Conservation (phyloP, 2,113 vertebrate species). For the Theristicus caerulescens region DNA sequence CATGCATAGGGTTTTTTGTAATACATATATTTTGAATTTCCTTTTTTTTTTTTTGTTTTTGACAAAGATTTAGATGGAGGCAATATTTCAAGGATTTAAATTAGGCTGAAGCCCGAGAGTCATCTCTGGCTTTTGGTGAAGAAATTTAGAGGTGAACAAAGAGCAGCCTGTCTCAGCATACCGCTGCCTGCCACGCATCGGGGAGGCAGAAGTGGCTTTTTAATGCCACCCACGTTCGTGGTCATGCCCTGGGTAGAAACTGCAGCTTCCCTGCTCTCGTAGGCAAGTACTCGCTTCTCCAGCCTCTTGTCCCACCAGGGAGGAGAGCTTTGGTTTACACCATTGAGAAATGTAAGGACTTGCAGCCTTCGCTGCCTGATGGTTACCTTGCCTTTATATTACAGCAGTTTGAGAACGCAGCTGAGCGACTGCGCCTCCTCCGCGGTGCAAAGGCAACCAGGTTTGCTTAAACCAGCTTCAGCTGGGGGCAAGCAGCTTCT, state of each 20-base stretch:
- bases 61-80: not conserved
- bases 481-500: not conserved
- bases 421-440: rapidly evolving
- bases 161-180: not conserved
- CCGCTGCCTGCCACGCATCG: rapidly evolving
- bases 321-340: not conserved
- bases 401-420: not conserved
- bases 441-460: not conserved
- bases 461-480: not conserved
- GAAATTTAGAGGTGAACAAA: not conserved
- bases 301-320: not conserved
- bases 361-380: not conserved
- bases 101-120: not conserved
- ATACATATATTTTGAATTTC: not conserved
- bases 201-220: not conserved
- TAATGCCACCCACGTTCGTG: not conserved
- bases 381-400: not conserved
- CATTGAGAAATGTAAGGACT: rapidly evolving
- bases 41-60: not conserved
- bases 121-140: not conserved
- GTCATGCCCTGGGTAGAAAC: not conserved
- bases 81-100: not conserved
- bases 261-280: rapidly evolving
- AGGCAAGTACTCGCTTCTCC: not conserved
- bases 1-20: not conserved